Evolutionary conservation across 2,888 invertebrate species (phyloP).

Genomic region (Balanococcus diminutus): DNA sequence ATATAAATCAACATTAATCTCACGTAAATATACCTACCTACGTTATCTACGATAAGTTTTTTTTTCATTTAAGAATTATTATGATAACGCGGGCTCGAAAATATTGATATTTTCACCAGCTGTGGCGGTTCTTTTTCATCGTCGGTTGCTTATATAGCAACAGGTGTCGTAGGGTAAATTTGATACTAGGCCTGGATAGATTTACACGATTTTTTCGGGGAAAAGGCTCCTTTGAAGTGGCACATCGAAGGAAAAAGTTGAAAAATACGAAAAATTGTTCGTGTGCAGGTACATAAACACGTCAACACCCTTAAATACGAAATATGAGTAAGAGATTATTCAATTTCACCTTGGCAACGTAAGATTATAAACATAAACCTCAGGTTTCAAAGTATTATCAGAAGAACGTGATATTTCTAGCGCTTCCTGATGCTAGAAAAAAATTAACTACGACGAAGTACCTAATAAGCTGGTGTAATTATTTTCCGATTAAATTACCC

Average conservation of each 20-base stretch:
- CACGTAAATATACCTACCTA: background rate
- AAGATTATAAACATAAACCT: constrained; percentile 49
- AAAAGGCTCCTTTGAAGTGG: background rate
- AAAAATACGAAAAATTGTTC: background rate
- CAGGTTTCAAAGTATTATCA: constrained; percentile 47
- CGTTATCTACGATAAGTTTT: background rate
- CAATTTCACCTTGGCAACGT: constrained; percentile 48
- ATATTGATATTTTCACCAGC: background rate
- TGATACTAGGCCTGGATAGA: background rate
- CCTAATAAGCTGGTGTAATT: background rate
- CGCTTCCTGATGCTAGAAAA: constrained; percentile 1
- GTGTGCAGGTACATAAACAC: background rate
- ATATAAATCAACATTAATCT: background rate
- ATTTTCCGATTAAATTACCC: background rate
- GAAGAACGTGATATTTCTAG: constrained; percentile 33
- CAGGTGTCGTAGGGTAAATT: background rate
- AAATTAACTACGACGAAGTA: background rate
- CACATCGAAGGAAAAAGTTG: background rate
- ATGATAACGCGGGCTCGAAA: background rate
- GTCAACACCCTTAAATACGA: constrained; percentile 12
- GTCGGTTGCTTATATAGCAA: background rate
- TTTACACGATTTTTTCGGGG: background rate
- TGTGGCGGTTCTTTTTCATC: background rate
- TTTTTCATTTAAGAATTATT: background rate
- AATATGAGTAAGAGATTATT: constrained; percentile 50